Evolutionary conservation across 2,797 vertebrate genomes (phyloP), one percentile per base, ranked within the genome.

Genomic region (Acipenser oxyrinchus): DNA sequence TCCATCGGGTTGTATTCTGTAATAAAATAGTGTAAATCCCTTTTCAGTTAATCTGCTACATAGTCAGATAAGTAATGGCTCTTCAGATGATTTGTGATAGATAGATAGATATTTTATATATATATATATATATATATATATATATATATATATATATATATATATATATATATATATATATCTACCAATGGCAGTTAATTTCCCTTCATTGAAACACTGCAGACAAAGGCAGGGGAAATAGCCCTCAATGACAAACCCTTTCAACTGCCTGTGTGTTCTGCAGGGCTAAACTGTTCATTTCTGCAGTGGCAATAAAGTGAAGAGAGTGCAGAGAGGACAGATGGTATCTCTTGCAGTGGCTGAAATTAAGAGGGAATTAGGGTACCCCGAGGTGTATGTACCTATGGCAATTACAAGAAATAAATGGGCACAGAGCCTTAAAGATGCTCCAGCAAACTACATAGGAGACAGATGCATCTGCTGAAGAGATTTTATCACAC

Each of bases 291-390:
- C 55, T 58, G 10, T 58, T 58, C 55, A 58, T 58, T 62, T 62
- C 6, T 62, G 83, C 78, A 73, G 75, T 75, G 68, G 66, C 80
- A 73, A 85, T 89, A 88, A 90, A 89, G 84, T 55, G 76, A 83
- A 81, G 89, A 88, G 88, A 88, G 88, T 82, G 85, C 84, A 84
- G 88, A 82, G 78, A 82, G 88, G 92, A 92, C 94, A 97, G 94
- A 96, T 97, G 93, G 93, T 94, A 90, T 88, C 91, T 91, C 91
- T 93, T 92, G 91, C 92, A 91, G 91, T 90, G 90, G 88, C 91
- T 93, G 92, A 93, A 96, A 95, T 95, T 95, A 94, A 95, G 93
- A 90, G 91, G 93, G 92, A 94, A 94, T 95, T 95, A 95, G 89
- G 92, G 91, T 89, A 93, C 92, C 94, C 93, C 86, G 89, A 96